Evolutionary conservation across 1,140 invertebrate species (phyloP).

Genomic region (Megalonaias nervosa): DNA sequence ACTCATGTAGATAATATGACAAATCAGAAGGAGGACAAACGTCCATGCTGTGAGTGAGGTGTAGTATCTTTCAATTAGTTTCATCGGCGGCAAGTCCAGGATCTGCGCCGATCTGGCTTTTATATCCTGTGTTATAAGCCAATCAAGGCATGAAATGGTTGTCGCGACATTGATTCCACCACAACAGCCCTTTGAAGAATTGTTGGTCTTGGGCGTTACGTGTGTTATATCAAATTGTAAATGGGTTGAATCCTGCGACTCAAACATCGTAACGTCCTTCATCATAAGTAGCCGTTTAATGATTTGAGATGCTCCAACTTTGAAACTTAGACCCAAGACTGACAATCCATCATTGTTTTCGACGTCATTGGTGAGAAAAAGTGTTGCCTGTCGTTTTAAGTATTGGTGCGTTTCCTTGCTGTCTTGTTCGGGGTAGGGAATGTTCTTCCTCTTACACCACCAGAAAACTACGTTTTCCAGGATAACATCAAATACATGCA

Average conservation of each 20-base stretch:
- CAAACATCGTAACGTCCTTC: slow-evolving; percentile 40
- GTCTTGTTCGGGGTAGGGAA: slow-evolving; percentile 36
- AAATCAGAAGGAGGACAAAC: slow-evolving; percentile 48
- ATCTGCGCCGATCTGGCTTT: slow-evolving; percentile 43
- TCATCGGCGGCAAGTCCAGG: slow-evolving; percentile 57
- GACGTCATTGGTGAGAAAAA: slow-evolving; percentile 38
- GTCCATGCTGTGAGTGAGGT: slow-evolving; percentile 49
- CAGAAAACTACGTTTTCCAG: slow-evolving; percentile 41
- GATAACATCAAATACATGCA: slow-evolving; percentile 46
- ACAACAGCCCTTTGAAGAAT: slow-evolving; percentile 37
- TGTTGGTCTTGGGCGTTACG: slow-evolving; percentile 51
- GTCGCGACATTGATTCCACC: slow-evolving; percentile 18
- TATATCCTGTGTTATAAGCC: slow-evolving; percentile 38
- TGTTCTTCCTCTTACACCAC: slow-evolving; percentile 46
- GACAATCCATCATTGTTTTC: slow-evolving; percentile 48
- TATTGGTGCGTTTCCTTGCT: slow-evolving; percentile 11
- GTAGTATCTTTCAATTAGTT: slow-evolving; percentile 57
- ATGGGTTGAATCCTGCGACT: neutral
- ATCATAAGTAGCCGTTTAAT: slow-evolving; percentile 37
- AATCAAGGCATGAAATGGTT: slow-evolving; percentile 43
- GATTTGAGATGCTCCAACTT: slow-evolving; percentile 40
- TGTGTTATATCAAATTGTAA: slow-evolving; percentile 49
- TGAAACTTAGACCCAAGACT: slow-evolving; percentile 51
- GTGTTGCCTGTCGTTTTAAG: slow-evolving; percentile 39
- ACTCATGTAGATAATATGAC: slow-evolving; percentile 63